Percentiles rank a stretch among this genome's conserved stretches.
These are phyloP conservation scores for Ormyrus nitidulus DNA, from an alignment of 2,888 invertebrate genomes.

Conservation along the genomic window DNA sequence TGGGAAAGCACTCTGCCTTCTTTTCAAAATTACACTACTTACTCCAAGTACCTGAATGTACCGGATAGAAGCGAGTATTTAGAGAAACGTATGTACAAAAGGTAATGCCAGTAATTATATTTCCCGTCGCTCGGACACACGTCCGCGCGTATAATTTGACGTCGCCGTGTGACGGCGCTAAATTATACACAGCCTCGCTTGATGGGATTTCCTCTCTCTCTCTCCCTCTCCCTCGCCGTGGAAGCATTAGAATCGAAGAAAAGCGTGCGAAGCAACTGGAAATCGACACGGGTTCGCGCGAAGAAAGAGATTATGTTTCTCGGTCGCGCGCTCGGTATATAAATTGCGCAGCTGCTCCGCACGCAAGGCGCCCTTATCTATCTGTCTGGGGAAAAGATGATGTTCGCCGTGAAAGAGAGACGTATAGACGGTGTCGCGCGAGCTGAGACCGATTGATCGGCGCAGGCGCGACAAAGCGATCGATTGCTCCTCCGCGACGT, in stretches of 20 bases:
- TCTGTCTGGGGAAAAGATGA: slow-evolving; percentile 45
- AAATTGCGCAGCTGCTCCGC: slow-evolving; percentile 55
- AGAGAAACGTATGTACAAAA: slow-evolving; percentile 20
- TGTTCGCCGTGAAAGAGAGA: no score
- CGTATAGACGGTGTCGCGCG: no score
- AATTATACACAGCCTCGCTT: neutral
- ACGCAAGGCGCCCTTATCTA: slow-evolving; percentile 49
- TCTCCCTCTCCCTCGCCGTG: no score
- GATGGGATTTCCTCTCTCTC: slow-evolving; percentile 16
- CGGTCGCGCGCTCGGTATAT: slow-evolving; percentile 50
- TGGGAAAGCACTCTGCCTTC: slow-evolving; percentile 67
- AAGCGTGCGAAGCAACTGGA: slow-evolving; percentile 41
- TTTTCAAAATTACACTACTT: slow-evolving; percentile 53
- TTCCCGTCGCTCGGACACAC: neutral
- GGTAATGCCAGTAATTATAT: slow-evolving; percentile 22
- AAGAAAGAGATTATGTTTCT: slow-evolving; percentile 40
- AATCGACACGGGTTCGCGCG: slow-evolving; percentile 15
- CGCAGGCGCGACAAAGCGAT: slow-evolving; percentile 29
- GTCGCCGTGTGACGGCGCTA: neutral
- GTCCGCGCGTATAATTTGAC: slow-evolving; percentile 16
- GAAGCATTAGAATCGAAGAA: slow-evolving; percentile 11
- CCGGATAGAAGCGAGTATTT: neutral
- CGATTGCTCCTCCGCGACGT: slow-evolving; percentile 19
- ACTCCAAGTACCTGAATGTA: neutral
- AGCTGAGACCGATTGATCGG: neutral